Base-by-base conservation (phyloP, 2,113 vertebrate species). In the Aleadryas rufinucha region DNA sequence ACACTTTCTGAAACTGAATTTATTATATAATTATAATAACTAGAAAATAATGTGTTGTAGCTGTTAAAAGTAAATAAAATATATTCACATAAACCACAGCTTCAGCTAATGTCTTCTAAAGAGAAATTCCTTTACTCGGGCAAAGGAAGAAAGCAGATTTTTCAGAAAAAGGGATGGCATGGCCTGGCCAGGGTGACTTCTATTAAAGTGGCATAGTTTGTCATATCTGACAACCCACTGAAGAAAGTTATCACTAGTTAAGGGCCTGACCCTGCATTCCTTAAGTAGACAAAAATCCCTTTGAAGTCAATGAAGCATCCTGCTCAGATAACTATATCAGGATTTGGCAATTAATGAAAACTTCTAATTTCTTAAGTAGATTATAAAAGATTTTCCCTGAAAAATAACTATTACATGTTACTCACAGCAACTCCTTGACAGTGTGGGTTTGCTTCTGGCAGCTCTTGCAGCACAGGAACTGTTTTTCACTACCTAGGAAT, bases 201-300 rank as follows among this genome's bases (percentile, higher is more conserved):
- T 65, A n/a, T 52, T 84, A n/a, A 89, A 95, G 83, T 84, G 95
- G 95, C 87, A 90, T 63, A 86, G 92, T 94, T 92, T 94, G 93
- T 94, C 95, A 90, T 96, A 95, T 92, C 77, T 96, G 96, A 96
- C 96, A 96, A 53, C 64, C 37, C 87, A 64, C 82, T 84, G 93
- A 96, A 93, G 92, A 97, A 97, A 96, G 93, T 96, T 93, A 96
- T 95, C 96, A 94, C 92, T 85, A 66, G 93, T 93, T 94, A 96
- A 93, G 95, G 93, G 96, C 96, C 90, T 97, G 92, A 96, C 93
- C 95, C 90, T 66, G 83, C 96, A 96, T 96, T 96, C 96, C 96
- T 95, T 70, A 81, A 78, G 90, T 21, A 93, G 93, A 92, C 83
- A 96, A 96, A 96, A 96, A 97, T 96, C 92, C 92, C 96, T 96